Base-by-base conservation (phyloP, 2,888 invertebrate genomes). In the Mythimna lalbum region DNA sequence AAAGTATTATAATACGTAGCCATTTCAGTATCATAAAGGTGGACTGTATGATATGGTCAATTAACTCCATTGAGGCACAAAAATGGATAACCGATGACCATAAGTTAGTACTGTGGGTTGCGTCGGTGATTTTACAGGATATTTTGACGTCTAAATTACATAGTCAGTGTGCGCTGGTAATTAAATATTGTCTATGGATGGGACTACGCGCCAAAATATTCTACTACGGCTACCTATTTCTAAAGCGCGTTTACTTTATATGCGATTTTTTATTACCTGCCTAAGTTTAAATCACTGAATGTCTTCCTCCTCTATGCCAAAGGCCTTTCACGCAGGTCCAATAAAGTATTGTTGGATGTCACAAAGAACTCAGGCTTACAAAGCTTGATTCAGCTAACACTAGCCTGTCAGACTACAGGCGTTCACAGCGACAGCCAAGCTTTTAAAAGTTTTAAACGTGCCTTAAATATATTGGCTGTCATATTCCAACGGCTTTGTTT, bases 1-100 rank as follows among this genome's bases (percentile, higher is more conserved):
- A 88, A 87, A 91, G 88, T 91, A 91, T 91, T 89, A 90, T 78
- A 90, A 91, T 87, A 85, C 76, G 83, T 90, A 89, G 88, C 83
- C 86, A 86, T 88, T 85, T 89, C 86, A 88, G 84, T 87, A 74
- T 88, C 85, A 87, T 85, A 67, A 77, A 87, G 82, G 86, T 87
- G 86, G 87, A 88, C 85, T 87, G 88, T 87, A 82, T 78, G 86
- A 83, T 86, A 87, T 88, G 90, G 93, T 92, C 93, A 93, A 93
- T 93, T 93, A 93, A 87, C 81, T 82, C 81, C 87, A 85, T 84
- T 86, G 84, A 86, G 88, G 89, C 89, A 89, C 89, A 89, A 89
- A 89, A 75, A 79, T 75, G 76, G 71, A 61, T 67, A 69, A 65
- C 71, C 59, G 61, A 74, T 76, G 72, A 80, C 59, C 75, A 71